A percentile compares a stretch with the other conserved stretches of the same genome.
Conservation (phyloP, 2,888 invertebrate species). For the Orchesella flavescens region DNA sequence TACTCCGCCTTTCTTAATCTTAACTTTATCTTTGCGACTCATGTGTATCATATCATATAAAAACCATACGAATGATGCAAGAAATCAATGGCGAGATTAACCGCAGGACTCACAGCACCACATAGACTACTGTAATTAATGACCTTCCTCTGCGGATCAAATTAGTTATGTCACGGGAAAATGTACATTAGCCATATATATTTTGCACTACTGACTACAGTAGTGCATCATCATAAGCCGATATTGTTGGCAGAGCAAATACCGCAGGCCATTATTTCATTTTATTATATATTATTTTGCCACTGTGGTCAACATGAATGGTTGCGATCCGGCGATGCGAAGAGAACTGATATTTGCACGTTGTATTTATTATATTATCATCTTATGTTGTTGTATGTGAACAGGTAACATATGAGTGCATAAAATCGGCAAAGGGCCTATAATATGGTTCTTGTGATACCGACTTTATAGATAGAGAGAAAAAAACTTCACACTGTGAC, state of each 20-base stretch:
- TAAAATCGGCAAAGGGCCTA: conserved; percentile 1
- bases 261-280: too few relatives aligned
- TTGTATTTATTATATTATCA: background rate
- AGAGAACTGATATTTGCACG: background rate
- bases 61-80: too few relatives aligned
- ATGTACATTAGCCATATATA: background rate
- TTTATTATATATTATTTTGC: too few relatives aligned
- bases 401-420: background rate
- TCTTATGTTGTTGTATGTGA: background rate
- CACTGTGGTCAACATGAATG: background rate
- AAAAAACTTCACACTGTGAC: conserved; percentile 23
- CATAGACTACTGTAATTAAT: background rate
- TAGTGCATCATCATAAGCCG: too few relatives aligned
- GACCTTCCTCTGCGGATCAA: conserved; percentile 30
- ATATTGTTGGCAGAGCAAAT: too few relatives aligned
- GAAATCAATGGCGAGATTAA: background rate
- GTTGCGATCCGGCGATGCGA: conserved; percentile 3
- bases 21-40: too few relatives aligned
- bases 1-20: too few relatives aligned
- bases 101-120: background rate
- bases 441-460: too few relatives aligned
- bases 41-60: too few relatives aligned
- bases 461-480: too few relatives aligned
- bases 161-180: conserved; percentile 29
- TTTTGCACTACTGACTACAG: too few relatives aligned